phyloP scores from a whole-genome alignment of 2,888 invertebrate species.

The Dendrolimus pini region DNA sequence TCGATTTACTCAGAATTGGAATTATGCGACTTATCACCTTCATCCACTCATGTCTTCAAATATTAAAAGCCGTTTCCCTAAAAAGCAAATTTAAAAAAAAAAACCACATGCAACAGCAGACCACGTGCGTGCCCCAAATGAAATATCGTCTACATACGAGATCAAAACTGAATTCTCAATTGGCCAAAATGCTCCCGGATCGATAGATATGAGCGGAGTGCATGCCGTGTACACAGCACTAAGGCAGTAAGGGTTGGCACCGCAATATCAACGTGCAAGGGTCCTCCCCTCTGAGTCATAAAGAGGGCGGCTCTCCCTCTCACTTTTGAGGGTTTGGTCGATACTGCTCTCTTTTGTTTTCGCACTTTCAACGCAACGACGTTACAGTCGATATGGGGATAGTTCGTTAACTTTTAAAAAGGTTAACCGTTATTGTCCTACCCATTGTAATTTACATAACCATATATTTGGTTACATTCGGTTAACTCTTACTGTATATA shows the following conservation, averaged over 20 bases:
- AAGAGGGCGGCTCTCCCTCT: conserved; percentile 70
- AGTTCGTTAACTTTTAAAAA: conserved; percentile 21
- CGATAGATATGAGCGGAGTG: conserved; percentile 58
- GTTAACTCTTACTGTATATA: too few species aligned
- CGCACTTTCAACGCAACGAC: conserved; percentile 46
- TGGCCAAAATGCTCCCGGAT: conserved; percentile 24
- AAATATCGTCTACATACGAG: neutral
- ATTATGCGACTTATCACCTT: too few species aligned
- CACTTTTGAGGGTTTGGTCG: conserved; percentile 73
- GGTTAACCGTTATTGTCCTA: neutral
- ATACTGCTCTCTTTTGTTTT: conserved; percentile 74
- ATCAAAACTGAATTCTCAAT: conserved; percentile 17
- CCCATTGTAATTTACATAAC: too few species aligned
- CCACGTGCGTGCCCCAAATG: neutral
- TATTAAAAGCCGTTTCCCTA: too few species aligned
- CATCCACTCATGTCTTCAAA: too few species aligned
- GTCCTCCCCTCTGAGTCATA: conserved; percentile 74
- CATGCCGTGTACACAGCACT: conserved; percentile 45
- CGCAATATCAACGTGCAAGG: conserved; percentile 64
- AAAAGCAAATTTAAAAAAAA: neutral
- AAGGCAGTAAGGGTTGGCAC: conserved; percentile 56
- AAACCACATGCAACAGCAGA: neutral
- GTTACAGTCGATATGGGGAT: conserved; percentile 21
- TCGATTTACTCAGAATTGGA: too few species aligned
- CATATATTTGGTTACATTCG: too few species aligned